Percentiles rank a stretch among this genome's conserved stretches.
phyloP scores from a whole-genome alignment of 1,140 invertebrate genomes.

The Matsumurasca onukii region DNA sequence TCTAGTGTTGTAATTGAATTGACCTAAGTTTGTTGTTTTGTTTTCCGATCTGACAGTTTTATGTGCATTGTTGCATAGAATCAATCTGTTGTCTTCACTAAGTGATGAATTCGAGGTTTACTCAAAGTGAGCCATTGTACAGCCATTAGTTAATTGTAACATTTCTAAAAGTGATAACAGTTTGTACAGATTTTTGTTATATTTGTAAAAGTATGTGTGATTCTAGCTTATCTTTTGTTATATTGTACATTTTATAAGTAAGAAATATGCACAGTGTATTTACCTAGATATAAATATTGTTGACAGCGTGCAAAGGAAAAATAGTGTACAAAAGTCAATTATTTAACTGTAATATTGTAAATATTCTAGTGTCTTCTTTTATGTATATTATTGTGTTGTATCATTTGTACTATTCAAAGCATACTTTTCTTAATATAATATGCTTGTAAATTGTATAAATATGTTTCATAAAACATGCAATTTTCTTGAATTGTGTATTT shows the following conservation, averaged over 20 bases:
- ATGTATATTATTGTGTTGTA: slow-evolving; percentile 38
- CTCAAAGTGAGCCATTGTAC: slow-evolving; percentile 39
- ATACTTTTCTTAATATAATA: slow-evolving; percentile 51
- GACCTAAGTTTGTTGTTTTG: slow-evolving; percentile 38
- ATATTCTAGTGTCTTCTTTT: slow-evolving; percentile 48
- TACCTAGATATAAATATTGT: slow-evolving; percentile 40
- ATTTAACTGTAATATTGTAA: slow-evolving; percentile 54
- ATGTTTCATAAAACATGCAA: slow-evolving; percentile 42
- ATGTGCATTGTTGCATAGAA: slow-evolving; percentile 23
- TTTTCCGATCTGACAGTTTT: slow-evolving; percentile 35
- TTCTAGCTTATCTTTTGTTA: slow-evolving; percentile 21
- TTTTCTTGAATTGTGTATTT: slow-evolving; percentile 46
- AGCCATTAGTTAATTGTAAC: slow-evolving; percentile 20
- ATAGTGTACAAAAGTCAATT: slow-evolving; percentile 56
- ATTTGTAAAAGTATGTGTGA: slow-evolving; percentile 34
- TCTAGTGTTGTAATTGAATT: slow-evolving; percentile 35
- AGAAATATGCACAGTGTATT: slow-evolving; percentile 45
- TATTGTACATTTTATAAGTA: slow-evolving; percentile 26
- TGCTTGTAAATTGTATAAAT: slow-evolving; percentile 48
- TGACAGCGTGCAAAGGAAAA: slow-evolving; percentile 40
- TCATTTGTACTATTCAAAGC: slow-evolving; percentile 44
- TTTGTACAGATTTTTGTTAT: slow-evolving; percentile 39
- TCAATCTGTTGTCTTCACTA: slow-evolving; percentile 40
- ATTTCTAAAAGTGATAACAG: slow-evolving; percentile 30
- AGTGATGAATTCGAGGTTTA: slow-evolving; percentile 39